These are phyloP conservation scores for Pomatorhinus ruficollis DNA, from an alignment of 2,113 vertebrate species.

Conservation along the genomic window DNA sequence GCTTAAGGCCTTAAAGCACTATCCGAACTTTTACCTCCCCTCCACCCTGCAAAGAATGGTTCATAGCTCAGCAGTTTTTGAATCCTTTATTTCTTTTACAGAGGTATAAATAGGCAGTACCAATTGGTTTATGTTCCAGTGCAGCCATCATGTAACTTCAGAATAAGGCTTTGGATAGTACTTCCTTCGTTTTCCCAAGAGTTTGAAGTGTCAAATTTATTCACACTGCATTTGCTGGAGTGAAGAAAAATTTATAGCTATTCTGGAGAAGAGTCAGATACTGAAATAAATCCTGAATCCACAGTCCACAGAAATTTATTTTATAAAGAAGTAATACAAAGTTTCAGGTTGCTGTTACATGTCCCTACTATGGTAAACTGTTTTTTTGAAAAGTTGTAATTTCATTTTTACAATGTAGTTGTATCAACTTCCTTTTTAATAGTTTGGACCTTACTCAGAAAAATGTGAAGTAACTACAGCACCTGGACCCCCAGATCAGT, in stretches of 20 bases:
- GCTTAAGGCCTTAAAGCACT: neutral
- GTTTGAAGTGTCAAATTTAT: neutral
- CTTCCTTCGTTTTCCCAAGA: neutral
- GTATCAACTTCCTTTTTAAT: slow-evolving; percentile 28
- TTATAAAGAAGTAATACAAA: neutral
- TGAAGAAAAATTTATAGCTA: neutral
- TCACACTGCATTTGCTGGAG: neutral
- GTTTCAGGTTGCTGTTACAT: neutral
- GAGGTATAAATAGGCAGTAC: neutral
- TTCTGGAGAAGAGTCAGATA: neutral
- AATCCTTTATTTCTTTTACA: neutral
- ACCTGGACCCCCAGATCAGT: slow-evolving; percentile 91
- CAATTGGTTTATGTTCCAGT: neutral
- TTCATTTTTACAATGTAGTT: neutral
- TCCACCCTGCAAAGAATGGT: neutral
- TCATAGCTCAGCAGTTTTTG: neutral
- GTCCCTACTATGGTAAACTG: neutral
- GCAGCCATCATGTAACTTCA: neutral
- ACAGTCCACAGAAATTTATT: neutral
- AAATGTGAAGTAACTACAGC: slow-evolving; percentile 89
- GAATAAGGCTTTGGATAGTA: neutral
- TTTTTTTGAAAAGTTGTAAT: neutral
- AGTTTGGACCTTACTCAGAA: slow-evolving; percentile 92
- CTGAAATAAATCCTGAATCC: neutral
- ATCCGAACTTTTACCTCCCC: neutral